Percentiles rank a stretch among this genome's conserved stretches.
These are phyloP conservation scores for Bombus pyrosoma DNA, from an alignment of 1,140 invertebrate genomes.

Conservation along the genomic window DNA sequence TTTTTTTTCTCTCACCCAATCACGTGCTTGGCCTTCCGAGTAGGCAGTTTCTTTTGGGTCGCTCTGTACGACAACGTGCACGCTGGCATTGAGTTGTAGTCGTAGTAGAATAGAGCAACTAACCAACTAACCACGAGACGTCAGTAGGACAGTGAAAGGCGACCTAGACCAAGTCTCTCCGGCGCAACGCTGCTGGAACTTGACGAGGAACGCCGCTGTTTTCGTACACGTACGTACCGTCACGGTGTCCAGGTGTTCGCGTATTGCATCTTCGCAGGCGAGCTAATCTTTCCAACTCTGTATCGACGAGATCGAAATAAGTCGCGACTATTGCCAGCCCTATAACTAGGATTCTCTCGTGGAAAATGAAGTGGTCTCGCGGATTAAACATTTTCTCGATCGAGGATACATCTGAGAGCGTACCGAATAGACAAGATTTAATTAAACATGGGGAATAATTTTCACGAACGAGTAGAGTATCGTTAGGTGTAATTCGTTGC, in stretches of 20 bases:
- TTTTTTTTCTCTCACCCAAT: neutral
- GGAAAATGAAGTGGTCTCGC: neutral
- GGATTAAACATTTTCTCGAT: neutral
- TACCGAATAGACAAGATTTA: too few species aligned
- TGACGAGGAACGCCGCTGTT: conserved; percentile 53
- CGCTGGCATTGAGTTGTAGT: conserved; percentile 72
- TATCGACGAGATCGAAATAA: neutral
- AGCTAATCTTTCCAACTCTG: neutral
- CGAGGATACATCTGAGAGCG: too few species aligned
- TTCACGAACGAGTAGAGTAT: neutral
- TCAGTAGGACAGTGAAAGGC: conserved; percentile 79
- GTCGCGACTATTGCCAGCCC: neutral
- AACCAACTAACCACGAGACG: conserved; percentile 72
- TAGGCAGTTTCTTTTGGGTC: conserved; percentile 55
- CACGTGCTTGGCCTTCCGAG: conserved; percentile 1
- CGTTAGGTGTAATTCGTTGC: neutral
- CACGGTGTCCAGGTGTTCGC: conserved; percentile 43
- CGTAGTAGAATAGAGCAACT: conserved; percentile 71
- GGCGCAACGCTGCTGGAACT: conserved; percentile 49
- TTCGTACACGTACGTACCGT: conserved; percentile 36
- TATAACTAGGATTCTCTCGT: neutral
- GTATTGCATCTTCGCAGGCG: neutral
- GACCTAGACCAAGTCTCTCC: conserved; percentile 78
- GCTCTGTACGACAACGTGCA: conserved; percentile 61
- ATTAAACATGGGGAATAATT: neutral